Percentiles rank a stretch among this genome's conserved stretches.
phyloP scores from a whole-genome alignment of 2,888 invertebrate genomes.

The Ryuthela nishihirai region DNA sequence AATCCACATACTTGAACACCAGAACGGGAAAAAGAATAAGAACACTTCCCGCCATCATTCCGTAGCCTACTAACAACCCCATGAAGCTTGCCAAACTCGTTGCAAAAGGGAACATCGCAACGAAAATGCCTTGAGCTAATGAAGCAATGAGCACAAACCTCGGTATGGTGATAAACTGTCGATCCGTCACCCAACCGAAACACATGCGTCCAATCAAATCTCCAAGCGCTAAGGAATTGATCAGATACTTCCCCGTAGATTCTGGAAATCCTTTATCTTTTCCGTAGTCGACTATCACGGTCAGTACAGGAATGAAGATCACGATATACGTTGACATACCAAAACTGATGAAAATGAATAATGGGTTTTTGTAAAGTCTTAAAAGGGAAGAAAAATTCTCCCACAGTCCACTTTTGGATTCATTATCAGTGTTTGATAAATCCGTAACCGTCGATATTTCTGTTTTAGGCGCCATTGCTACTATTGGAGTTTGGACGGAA shows the following conservation, averaged over 20 bases:
- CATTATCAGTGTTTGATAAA: not conserved
- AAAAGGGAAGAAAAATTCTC: no score
- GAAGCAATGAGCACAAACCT: constrained; percentile 10
- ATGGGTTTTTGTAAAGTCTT: constrained; percentile 4
- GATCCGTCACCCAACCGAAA: constrained; percentile 26
- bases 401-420: not conserved
- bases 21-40: constrained; percentile 18
- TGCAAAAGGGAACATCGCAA: constrained; percentile 10
- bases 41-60: constrained; percentile 9
- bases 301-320: constrained; percentile 23
- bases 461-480: no score
- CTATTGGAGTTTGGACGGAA: no score
- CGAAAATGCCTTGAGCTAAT: constrained; percentile 6
- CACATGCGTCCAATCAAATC: constrained; percentile 21
- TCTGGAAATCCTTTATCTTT: constrained; percentile 21
- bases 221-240: constrained; percentile 17
- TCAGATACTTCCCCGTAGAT: constrained; percentile 11
- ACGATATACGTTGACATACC: constrained; percentile 15
- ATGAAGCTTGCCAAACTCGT: constrained; percentile 1
- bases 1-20: constrained; percentile 12
- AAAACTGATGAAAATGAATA: constrained; percentile 11
- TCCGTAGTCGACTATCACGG: constrained; percentile 16
- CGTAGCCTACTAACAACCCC: constrained; percentile 8
- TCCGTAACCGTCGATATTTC: no score
- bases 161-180: constrained; percentile 7